Conservation (phyloP, 2,888 invertebrate species). For the Noctua janthina region DNA sequence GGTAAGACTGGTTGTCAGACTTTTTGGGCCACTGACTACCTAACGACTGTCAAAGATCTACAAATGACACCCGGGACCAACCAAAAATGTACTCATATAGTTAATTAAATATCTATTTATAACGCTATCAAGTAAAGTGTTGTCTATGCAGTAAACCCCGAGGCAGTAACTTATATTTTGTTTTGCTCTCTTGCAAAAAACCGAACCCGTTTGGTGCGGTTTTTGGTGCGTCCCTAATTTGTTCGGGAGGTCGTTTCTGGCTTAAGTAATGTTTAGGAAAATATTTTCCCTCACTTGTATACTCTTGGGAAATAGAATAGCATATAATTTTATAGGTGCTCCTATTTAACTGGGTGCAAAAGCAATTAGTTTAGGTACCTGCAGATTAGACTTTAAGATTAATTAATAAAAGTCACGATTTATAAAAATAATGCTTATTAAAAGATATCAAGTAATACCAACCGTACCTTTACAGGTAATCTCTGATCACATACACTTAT, state of each 20-base stretch:
- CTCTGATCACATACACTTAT: not conserved
- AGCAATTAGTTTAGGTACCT: not conserved
- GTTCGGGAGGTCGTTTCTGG: not conserved
- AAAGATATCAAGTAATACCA: not conserved
- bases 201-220: constrained; percentile 3
- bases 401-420: not conserved
- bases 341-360: not conserved
- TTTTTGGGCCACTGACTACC: too few relatives aligned
- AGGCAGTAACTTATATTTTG: not conserved
- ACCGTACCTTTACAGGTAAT: not conserved
- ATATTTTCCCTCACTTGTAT: not conserved
- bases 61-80: too few relatives aligned
- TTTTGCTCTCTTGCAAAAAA: constrained; percentile 8
- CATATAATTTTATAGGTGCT: not conserved
- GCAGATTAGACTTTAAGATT: not conserved
- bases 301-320: not conserved
- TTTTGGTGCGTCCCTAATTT: not conserved
- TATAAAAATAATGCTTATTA: too few relatives aligned
- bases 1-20: too few relatives aligned
- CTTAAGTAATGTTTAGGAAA: not conserved
- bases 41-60: too few relatives aligned
- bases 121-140: not conserved
- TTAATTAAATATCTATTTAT: not conserved
- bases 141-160: too few relatives aligned
- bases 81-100: not conserved